Conservation (phyloP, 53 echinoderm and acorn worm species). For the Arbacia lixula region DNA sequence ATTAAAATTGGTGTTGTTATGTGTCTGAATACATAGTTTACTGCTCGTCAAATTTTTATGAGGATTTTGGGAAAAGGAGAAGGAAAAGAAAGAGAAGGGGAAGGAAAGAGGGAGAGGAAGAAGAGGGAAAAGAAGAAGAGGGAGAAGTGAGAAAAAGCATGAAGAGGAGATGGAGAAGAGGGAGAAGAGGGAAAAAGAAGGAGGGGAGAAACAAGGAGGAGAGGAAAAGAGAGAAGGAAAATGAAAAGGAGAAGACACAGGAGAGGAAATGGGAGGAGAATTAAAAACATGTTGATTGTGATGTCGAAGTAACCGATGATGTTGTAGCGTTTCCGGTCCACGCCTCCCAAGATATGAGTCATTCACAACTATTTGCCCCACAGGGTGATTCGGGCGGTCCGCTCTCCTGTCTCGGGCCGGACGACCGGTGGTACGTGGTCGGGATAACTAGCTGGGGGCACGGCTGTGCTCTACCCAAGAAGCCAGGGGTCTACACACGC, state of each 20-base stretch:
- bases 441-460: slow-evolving; percentile 94
- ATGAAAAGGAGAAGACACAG: too few species aligned
- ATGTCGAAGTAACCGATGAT: too few species aligned
- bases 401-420: slow-evolving; percentile 59
- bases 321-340: too few species aligned
- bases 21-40: too few species aligned
- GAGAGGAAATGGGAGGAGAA: too few species aligned
- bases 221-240: background rate
- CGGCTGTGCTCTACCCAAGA: slow-evolving; percentile 80
- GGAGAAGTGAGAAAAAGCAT: background rate
- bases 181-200: background rate
- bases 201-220: background rate
- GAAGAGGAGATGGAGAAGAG: background rate
- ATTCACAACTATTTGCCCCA: background rate
- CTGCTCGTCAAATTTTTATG: too few species aligned
- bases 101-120: background rate
- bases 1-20: too few species aligned
- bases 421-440: slow-evolving; percentile 83
- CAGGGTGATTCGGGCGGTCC: slow-evolving; percentile 93
- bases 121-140: background rate
- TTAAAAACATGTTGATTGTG: too few species aligned
- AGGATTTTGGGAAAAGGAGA: background rate
- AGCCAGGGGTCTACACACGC: slow-evolving; percentile 86
- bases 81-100: background rate
- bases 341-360: background rate